Evolutionary conservation across 2,113 vertebrate species (phyloP).

Genomic region (Cyprinus carpio): DNA sequence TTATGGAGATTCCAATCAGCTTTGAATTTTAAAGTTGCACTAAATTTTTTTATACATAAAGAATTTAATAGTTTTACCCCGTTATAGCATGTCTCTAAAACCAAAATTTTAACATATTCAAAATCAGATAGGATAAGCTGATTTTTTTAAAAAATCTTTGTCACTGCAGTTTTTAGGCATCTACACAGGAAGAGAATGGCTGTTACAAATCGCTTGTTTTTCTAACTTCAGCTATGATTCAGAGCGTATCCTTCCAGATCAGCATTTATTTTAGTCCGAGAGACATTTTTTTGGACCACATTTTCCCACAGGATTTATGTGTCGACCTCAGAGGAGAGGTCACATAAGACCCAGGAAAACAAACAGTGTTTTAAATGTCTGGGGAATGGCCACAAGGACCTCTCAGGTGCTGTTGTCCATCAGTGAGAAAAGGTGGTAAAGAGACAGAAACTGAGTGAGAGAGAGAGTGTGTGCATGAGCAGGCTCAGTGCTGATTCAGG

Average conservation of each 20-base stretch:
- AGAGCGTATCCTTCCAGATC: slow-evolving; percentile 19
- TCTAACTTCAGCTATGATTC: neutral
- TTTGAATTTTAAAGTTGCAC: neutral
- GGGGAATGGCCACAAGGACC: neutral
- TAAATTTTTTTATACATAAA: no score
- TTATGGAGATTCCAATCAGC: neutral
- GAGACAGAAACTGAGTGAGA: neutral
- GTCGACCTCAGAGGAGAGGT: neutral
- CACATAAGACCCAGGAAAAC: slow-evolving; percentile 1
- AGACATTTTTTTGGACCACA: slow-evolving; percentile 9
- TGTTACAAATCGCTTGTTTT: neutral
- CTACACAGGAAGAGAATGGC: slow-evolving; percentile 6
- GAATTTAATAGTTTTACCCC: no score
- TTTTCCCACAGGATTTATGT: slow-evolving; percentile 1
- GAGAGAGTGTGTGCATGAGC: neutral
- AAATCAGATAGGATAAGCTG: neutral
- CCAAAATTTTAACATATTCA: neutral
- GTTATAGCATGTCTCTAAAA: neutral
- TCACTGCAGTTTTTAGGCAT: neutral
- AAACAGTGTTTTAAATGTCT: neutral
- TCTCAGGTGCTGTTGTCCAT: slow-evolving; percentile 9
- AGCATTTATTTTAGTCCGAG: slow-evolving; percentile 23
- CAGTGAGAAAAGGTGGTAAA: slow-evolving; percentile 12
- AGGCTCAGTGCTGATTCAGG: slow-evolving; percentile 27
- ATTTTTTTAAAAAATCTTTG: no score